Conservation (phyloP, 2,113 vertebrate genomes). For the Podarcis muralis region DNA sequence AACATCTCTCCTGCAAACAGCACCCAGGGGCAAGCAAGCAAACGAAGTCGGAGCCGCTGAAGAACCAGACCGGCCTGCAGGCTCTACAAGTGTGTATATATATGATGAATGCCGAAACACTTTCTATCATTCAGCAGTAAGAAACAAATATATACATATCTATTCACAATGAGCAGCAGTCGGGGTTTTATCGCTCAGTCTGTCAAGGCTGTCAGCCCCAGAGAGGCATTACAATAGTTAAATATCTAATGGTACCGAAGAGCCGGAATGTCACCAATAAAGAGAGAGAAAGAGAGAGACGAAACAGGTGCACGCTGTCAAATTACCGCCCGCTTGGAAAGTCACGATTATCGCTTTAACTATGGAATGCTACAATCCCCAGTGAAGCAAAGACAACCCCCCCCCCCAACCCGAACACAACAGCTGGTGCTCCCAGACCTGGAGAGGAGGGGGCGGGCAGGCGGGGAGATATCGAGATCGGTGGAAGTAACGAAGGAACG, state of each 20-base stretch:
- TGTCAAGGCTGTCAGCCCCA: conserved; percentile 34
- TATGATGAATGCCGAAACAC: background rate
- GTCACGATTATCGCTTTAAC: conserved; percentile 65
- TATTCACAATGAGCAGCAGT: background rate
- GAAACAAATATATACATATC: background rate
- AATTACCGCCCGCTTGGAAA: conserved; percentile 64
- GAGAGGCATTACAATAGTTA: conserved; percentile 40
- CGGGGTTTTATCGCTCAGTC: conserved; percentile 29
- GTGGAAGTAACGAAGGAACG: conserved; percentile 37
- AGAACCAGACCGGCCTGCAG: conserved; percentile 46
- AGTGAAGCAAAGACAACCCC: conserved; percentile 52
- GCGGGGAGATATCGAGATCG: conserved; percentile 30
- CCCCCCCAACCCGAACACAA: conserved; percentile 24
- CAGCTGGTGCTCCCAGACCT: conserved; percentile 49
- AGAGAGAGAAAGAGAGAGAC: conserved; percentile 28
- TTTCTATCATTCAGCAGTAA: conserved; percentile 6
- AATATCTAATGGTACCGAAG: conserved; percentile 26
- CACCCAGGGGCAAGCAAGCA: conserved; percentile 41
- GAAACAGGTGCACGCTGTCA: conserved; percentile 72
- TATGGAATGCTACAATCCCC: conserved; percentile 61
- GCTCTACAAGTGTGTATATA: background rate
- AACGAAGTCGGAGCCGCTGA: conserved; percentile 20
- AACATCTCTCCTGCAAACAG: conserved; percentile 26
- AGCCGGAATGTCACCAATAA: conserved; percentile 41
- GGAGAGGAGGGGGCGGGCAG: background rate